Evolutionary conservation across 2,888 invertebrate species (phyloP).

Genomic region (Thera obeliscata): DNA sequence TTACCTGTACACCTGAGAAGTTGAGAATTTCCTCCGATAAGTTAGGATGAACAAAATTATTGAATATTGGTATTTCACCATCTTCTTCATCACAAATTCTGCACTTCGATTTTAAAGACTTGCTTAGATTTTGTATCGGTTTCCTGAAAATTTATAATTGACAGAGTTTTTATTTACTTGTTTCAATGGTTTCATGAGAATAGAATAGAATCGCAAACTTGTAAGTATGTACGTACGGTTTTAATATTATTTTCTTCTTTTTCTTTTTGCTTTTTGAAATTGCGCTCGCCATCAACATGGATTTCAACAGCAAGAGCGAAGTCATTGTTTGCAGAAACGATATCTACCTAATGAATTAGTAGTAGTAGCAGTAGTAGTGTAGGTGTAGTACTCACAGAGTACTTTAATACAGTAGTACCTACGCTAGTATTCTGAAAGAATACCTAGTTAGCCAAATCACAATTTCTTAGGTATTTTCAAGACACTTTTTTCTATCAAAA

Average conservation of each 20-base stretch:
- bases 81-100: conserved; percentile 67
- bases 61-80: conserved; percentile 71
- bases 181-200: too few relatives aligned
- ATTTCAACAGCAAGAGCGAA: conserved; percentile 70
- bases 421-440: too few relatives aligned
- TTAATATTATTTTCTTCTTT: conserved; percentile 61
- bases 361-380: too few relatives aligned
- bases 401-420: too few relatives aligned
- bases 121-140: conserved; percentile 43
- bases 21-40: conserved; percentile 70
- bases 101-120: conserved; percentile 50
- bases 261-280: conserved; percentile 62
- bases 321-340: conserved; percentile 53
- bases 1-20: conserved; percentile 71
- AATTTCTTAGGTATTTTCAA: too few relatives aligned
- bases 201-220: neutral
- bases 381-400: too few relatives aligned
- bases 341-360: neutral
- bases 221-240: conserved; percentile 53
- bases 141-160: conserved; percentile 45
- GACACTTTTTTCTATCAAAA: too few relatives aligned
- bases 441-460: too few relatives aligned
- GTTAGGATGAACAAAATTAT: conserved; percentile 63
- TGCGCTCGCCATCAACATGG: conserved; percentile 70
- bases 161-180: neutral